phyloP scores from a whole-genome alignment of 2,797 vertebrate genomes.

The Sciurus vulgaris region DNA sequence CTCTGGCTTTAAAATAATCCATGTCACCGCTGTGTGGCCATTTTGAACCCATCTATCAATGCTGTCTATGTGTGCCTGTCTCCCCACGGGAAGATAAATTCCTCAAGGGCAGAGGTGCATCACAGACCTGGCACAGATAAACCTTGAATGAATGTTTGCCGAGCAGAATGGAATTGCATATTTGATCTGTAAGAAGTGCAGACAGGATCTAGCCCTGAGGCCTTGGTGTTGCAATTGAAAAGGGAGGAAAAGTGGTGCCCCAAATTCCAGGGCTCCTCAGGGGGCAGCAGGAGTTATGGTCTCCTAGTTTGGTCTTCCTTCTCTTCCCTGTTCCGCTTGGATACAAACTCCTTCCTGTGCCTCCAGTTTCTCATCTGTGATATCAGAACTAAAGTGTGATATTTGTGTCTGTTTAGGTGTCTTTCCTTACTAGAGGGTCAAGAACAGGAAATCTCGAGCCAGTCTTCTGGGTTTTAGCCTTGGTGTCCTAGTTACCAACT shows the following conservation, averaged over 20 bases:
- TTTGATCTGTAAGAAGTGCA: conserved; percentile 48
- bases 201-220: background rate
- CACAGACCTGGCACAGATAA: background rate
- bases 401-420: background rate
- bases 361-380: background rate
- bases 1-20: background rate
- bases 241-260: background rate
- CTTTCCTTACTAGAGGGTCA: background rate
- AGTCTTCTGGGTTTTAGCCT: background rate
- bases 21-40: background rate
- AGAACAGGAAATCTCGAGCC: background rate
- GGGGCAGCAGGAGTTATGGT: background rate
- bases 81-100: conserved; percentile 37
- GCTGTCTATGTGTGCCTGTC: conserved; percentile 17
- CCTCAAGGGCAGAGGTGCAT: conserved; percentile 33
- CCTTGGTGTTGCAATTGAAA: background rate
- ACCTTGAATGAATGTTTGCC: background rate
- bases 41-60: conserved; percentile 26
- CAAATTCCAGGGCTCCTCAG: background rate
- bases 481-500: background rate
- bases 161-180: conserved; percentile 1
- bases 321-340: background rate
- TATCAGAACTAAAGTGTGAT: background rate
- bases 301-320: background rate
- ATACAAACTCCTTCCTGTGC: background rate